phyloP scores from a whole-genome alignment of 1,140 invertebrate species.

The Lethrus apterus region DNA sequence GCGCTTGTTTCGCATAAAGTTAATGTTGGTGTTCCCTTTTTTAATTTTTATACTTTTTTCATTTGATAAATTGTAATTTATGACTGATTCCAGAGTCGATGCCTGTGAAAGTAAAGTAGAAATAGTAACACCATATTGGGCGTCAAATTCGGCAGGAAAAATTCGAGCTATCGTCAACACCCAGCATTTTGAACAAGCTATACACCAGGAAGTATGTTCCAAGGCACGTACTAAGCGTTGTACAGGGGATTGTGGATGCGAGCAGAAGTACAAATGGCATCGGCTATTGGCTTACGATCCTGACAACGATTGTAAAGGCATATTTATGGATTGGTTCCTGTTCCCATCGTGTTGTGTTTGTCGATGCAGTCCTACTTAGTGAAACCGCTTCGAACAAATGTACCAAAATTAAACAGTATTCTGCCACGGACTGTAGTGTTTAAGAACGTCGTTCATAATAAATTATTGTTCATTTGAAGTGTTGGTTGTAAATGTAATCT shows the following conservation, averaged over 20 bases:
- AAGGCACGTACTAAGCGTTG: constrained; percentile 74
- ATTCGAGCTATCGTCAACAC: constrained; percentile 87
- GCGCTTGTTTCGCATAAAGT: too few relatives aligned
- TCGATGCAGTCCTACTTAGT: constrained; percentile 57
- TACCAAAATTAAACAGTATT: too few relatives aligned
- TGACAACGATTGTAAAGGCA: constrained; percentile 86
- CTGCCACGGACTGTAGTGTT: too few relatives aligned
- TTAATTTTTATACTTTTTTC: neutral
- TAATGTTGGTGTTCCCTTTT: too few relatives aligned
- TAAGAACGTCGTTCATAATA: too few relatives aligned
- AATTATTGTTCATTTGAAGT: too few relatives aligned
- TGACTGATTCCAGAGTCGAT: constrained; percentile 60
- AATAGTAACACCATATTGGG: constrained; percentile 90
- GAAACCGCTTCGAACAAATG: too few relatives aligned
- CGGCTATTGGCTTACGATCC: constrained; percentile 84
- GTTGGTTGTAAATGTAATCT: neutral
- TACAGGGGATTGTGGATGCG: constrained; percentile 75
- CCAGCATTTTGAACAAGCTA: constrained; percentile 89
- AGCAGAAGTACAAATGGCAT: constrained; percentile 86
- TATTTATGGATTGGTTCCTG: constrained; percentile 94
- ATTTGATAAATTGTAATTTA: neutral
- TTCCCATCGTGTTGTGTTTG: constrained; percentile 91
- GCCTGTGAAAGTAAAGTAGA: constrained; percentile 88
- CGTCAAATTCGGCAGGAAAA: constrained; percentile 84
- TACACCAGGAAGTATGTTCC: constrained; percentile 89